Conservation (phyloP, 2,888 invertebrate genomes). For the Oscheius sp. region DNA sequence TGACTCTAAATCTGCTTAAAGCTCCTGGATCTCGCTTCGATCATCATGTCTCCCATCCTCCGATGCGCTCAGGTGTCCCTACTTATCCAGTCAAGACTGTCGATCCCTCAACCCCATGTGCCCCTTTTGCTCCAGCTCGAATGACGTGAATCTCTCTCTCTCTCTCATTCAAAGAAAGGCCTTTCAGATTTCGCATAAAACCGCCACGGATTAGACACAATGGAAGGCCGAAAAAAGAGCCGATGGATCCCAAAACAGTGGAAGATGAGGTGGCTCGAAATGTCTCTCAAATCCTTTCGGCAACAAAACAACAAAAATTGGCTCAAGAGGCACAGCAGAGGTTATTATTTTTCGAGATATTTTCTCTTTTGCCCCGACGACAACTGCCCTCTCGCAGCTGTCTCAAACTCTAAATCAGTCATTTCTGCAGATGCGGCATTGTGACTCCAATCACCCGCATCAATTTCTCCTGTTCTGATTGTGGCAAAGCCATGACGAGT, state of each 20-base stretch:
- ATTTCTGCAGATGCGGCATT: conserved; percentile 29
- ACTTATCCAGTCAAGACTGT: conserved; percentile 33
- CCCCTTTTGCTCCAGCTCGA: conserved; percentile 23
- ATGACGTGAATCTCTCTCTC: not conserved
- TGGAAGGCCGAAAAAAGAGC: conserved; percentile 36
- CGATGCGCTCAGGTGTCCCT: conserved; percentile 17
- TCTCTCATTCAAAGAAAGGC: not conserved
- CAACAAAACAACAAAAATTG: conserved; percentile 40
- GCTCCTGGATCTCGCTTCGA: conserved; percentile 22
- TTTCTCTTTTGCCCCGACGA: not conserved
- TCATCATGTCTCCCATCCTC: not conserved
- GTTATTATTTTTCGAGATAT: conserved; percentile 8
- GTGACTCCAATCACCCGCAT: not conserved
- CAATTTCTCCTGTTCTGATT: conserved; percentile 30
- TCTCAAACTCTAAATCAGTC: too few species aligned
- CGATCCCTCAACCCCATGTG: conserved; percentile 16
- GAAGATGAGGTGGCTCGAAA: conserved; percentile 51
- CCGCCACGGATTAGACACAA: conserved; percentile 17
- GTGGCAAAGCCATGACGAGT: conserved; percentile 34
- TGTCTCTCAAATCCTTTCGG: conserved; percentile 52
- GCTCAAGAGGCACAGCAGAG: conserved; percentile 35
- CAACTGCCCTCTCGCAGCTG: conserved; percentile 17
- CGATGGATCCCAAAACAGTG: conserved; percentile 42
- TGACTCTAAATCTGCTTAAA: too few species aligned
- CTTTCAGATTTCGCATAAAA: conserved; percentile 6